Conservation (phyloP, 2,113 vertebrate genomes). For the Castor canadensis region DNA sequence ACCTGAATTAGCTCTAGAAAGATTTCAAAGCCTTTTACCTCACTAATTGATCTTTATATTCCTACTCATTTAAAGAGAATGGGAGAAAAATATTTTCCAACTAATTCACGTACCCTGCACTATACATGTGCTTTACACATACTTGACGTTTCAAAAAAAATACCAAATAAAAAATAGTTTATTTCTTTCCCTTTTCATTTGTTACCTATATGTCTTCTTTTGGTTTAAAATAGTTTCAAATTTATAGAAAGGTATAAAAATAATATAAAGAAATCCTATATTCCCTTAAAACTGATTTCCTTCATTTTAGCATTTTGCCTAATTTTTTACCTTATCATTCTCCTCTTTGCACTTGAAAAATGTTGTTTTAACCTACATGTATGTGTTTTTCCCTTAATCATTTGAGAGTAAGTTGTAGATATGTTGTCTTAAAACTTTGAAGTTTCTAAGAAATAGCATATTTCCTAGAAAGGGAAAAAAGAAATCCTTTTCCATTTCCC, state of each 20-base stretch:
- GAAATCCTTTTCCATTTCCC: neutral
- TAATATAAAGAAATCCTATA: neutral
- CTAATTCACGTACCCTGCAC: neutral
- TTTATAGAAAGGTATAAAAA: neutral
- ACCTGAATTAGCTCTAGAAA: slow-evolving; percentile 39
- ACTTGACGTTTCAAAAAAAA: slow-evolving; percentile 30
- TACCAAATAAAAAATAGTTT: slow-evolving; percentile 31
- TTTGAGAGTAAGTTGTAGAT: neutral
- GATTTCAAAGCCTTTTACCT: slow-evolving; percentile 4
- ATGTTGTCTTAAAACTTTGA: neutral
- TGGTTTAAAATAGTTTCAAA: slow-evolving; percentile 27
- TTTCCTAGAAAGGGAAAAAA: neutral
- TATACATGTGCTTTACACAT: slow-evolving; percentile 35
- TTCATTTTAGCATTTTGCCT: neutral
- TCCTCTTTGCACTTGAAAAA: slow-evolving; percentile 10
- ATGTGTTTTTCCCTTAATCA: neutral
- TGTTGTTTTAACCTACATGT: neutral
- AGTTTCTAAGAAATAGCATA: neutral
- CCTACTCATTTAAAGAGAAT: neutral
- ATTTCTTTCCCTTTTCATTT: neutral
- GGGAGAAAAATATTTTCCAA: neutral
- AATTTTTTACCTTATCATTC: neutral
- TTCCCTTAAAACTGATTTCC: neutral
- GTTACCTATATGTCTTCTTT: slow-evolving; percentile 26
- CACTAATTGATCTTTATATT: slow-evolving; percentile 45